Evolutionary conservation across 2,113 vertebrate genomes (phyloP), one percentile per base, ranked within the genome.

Genomic region (Athene noctua): DNA sequence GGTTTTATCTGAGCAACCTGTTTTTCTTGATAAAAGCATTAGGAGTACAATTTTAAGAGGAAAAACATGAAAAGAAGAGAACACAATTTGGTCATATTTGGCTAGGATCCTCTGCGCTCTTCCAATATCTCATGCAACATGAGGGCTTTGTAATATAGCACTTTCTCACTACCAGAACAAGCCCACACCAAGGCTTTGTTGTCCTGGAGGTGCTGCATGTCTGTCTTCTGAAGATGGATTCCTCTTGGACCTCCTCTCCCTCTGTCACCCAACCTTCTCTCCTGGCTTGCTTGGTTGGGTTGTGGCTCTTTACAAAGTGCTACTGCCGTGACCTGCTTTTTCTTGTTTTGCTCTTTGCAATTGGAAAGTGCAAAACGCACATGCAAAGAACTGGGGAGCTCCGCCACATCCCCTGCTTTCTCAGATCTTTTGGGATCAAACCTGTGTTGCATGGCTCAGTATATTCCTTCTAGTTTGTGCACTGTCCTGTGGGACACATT

Each of bases 1-100:
- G 73, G 17, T 81, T 91, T 67, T 72, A 89, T 59, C 77, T 75
- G 65, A 81, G 74, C 51, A 67, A 89, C 81, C 61, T 81, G 65
- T 29, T 96, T 90, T 63, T 89, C 91, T 52, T 30, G 32, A 81
- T 80, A 71, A 81, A 84, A 91, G 32, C 52, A 38, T 55, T 63
- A 84, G 29, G 59, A 91, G 52, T 25, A 47, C 80, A 59, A 19
- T 67, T 89, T 95, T 30, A 84, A 79, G 61, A 87, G 83, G 77
- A 71, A 82, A 86, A 86, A 54, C 2, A 3, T 70, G 32, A 75
- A 77, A 77, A 87, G 25, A 67, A 44, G 59, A 73, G 51, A 84
- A 58, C 59, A 52, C 29, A 63, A 8, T 67, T 80, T 38, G 52
- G 15, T 89, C 65, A 40, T 63, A 20, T 81, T 94, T 96, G 91